These are phyloP conservation scores for Hemitrygon akajei DNA, from an alignment of 2,797 vertebrate species.

Conservation along the genomic window DNA sequence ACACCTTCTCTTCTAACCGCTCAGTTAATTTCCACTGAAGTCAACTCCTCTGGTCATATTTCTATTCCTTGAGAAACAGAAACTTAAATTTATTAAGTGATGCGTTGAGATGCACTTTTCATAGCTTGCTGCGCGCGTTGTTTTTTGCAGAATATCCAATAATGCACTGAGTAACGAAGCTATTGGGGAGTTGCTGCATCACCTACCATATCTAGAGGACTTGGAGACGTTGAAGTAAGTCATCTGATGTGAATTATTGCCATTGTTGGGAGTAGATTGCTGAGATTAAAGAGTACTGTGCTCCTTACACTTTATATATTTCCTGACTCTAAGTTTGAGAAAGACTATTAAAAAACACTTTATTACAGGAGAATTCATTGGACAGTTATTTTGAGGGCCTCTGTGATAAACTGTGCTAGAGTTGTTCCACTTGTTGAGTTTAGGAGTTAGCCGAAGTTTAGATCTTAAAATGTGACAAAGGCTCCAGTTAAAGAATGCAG, in stretches of 20 bases:
- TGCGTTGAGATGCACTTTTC: neutral
- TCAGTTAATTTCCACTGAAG: too few species aligned
- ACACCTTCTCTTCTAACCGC: too few species aligned
- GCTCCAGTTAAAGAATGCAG: neutral
- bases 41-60: neutral
- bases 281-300: neutral
- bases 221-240: conserved; percentile 69
- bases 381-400: neutral
- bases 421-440: neutral
- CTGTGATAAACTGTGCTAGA: neutral
- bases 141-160: conserved; percentile 53
- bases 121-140: neutral
- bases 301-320: neutral
- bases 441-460: neutral
- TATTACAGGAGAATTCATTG: neutral
- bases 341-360: neutral
- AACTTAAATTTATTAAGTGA: neutral
- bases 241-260: neutral
- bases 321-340: neutral
- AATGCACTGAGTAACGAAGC: conserved; percentile 54
- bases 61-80: neutral
- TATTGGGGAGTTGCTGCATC: conserved; percentile 55
- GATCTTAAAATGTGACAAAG: neutral
- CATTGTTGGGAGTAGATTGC: neutral
- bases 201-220: conserved; percentile 54